Base-by-base conservation (phyloP, 2,888 invertebrate genomes). In the Altica lythri region DNA sequence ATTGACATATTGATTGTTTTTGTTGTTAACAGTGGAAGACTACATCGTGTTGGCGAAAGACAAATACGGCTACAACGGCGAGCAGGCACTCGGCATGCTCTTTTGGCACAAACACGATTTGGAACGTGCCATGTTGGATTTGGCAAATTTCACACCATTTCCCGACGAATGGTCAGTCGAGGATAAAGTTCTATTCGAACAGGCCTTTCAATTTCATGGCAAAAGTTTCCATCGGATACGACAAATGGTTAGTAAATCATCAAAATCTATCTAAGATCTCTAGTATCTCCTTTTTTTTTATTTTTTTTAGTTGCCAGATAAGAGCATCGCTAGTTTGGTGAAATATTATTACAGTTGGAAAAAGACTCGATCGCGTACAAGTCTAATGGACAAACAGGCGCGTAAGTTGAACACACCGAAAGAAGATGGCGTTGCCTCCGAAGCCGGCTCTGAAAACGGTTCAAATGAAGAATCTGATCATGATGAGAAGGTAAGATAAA, bases 291-390 rank as follows among this genome's bases (percentile, higher is more conserved):
- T n/a, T n/a, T n/a, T n/a, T n/a, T n/a, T n/a, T n/a, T 30, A 35
- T 17, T 32, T 13, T 34, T 69, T 78, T 16, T 77, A 96, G 95
- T 80, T 97, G 68, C 97, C 97, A 22, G 97, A 97, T 75, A 98
- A 98, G 80, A 90, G 94, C 40, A 95, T 97, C 72, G 92, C 95
- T 38, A 92, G 92, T 67, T 80, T 98, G 69, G 96, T 98, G 1
- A 95, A 95, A 77, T 96, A 96, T 76, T 98, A 97, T 77, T 98
- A 98, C 75, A 92, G 94, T 69, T 97, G 97, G 97, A 98, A 98
- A 77, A 97, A 97, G 76, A 93, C 94, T 14, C 81, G 95, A 66
- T 89, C 92, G 68, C 85, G 94, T 53, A 92, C 91, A 49, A 95
- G 95, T 69, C 81, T 95, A 27, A 96, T 97, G 92, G 97, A 97